Evolutionary conservation across 2,797 vertebrate genomes (phyloP).

Genomic region (Premnoplex brunnescens): DNA sequence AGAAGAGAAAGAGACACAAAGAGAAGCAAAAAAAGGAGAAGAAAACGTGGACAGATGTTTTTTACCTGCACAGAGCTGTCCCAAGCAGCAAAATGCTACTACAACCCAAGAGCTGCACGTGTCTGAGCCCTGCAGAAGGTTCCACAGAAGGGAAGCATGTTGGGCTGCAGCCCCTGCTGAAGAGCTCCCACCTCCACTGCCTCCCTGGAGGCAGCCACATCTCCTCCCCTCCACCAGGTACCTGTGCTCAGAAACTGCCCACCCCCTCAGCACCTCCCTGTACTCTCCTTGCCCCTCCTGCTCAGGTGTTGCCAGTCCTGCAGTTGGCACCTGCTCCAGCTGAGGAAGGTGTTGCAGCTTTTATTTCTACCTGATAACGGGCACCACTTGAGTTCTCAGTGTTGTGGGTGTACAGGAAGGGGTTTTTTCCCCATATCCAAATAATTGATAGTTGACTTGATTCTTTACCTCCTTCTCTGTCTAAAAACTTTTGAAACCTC

Average conservation of each 20-base stretch:
- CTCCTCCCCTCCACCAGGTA: not conserved
- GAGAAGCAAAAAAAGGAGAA: not conserved
- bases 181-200: not conserved
- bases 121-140: not conserved
- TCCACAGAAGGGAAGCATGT: not conserved
- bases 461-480: not conserved
- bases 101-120: not conserved
- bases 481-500: not conserved
- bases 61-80: conserved; percentile 8
- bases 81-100: not conserved
- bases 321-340: not conserved
- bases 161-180: not conserved
- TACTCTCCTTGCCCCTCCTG: not conserved
- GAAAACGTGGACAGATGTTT: not conserved
- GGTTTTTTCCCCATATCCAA: not conserved
- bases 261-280: not conserved
- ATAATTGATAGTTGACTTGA: not conserved
- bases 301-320: not conserved
- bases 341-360: not conserved
- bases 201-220: not conserved
- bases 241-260: rapidly evolving
- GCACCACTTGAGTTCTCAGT: not conserved
- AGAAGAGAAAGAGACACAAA: not conserved
- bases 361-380: not conserved
- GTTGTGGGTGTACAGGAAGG: not conserved